Evolutionary conservation across 2,113 vertebrate genomes (phyloP).

Genomic region (Hypocryptadius cinnamomeus): DNA sequence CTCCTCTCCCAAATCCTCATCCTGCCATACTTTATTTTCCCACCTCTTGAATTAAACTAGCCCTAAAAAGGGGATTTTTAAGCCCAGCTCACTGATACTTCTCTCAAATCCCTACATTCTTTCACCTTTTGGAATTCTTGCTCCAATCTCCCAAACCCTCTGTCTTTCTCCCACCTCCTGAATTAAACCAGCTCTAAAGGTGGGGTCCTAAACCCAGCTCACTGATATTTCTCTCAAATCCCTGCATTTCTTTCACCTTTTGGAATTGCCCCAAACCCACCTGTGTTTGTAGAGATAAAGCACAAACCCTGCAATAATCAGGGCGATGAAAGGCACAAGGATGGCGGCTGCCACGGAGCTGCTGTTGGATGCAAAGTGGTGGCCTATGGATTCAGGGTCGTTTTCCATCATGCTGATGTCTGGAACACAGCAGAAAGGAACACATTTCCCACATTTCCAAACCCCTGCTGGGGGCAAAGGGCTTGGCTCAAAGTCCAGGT

Average conservation of each 20-base stretch:
- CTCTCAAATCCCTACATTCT: too few species aligned
- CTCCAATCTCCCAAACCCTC: background rate
- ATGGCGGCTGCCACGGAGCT: slow-evolving; percentile 98
- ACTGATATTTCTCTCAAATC: background rate
- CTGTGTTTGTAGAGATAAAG: slow-evolving; percentile 99
- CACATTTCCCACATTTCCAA: background rate
- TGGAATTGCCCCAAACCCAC: slow-evolving; percentile 48
- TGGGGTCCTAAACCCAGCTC: background rate
- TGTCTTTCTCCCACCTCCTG: background rate
- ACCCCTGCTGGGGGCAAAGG: background rate
- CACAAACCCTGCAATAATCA: slow-evolving; percentile 98
- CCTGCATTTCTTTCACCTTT: background rate
- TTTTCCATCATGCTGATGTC: slow-evolving; percentile 77
- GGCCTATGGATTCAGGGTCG: slow-evolving; percentile 77
- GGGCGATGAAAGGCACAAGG: slow-evolving; percentile 98
- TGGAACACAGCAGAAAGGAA: slow-evolving; percentile 30
- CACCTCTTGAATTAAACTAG: background rate
- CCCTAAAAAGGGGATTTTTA: background rate
- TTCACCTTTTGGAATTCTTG: background rate
- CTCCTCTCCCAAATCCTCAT: background rate
- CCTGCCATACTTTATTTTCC: background rate
- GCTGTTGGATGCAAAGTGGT: slow-evolving; percentile 96
- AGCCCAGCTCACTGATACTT: background rate
- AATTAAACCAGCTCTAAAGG: background rate
- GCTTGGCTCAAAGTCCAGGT: background rate